Evolutionary conservation across 2,113 vertebrate species (phyloP), one percentile per base, ranked within the genome.

Genomic region (Pandion haliaetus): DNA sequence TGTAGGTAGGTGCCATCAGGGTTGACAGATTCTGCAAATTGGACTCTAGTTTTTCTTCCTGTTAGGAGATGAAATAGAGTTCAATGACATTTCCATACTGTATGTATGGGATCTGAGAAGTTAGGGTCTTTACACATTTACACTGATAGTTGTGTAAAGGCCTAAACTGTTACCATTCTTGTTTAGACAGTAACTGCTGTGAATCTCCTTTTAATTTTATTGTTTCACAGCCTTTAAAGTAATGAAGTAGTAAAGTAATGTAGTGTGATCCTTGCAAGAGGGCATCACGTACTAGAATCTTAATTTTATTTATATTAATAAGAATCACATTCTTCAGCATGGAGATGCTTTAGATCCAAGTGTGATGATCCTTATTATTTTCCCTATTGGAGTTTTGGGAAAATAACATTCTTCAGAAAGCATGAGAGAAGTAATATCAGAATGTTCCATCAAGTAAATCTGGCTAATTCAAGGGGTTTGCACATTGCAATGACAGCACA

Each of bases 21-120:
- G 99, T 99, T 95, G 99, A 98, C 93, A 99, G 96, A 88, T 98
- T 98, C 98, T 99, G 99, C 90, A 99, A 98, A 98, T 98, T 98
- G 58, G 98, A 96, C 90, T 99, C 99, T 76, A 99, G 93, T 96
- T 97, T 99, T 96, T 99, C 99, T 97, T 99, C 99, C 99, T 99
- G 96, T 92, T 84, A 74, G 58, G 82, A 96, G 67, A 95, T 29
- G 36, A 96, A 93, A 42, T 31, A 90, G 70, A 81, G 34, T 89
- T 73, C 66, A 90, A 7, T 74, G 80, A 84, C 19, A 24, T 47
- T 76, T 72, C 67, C 8, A 8, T 76, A 29, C 65, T 40, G 23
- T 50, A 17, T 11, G 3, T 57, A 20, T n/a, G 49, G 18, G 36
- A 91, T 71, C 31, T 54, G 77, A 34, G 44, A 86, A 52, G 24